These are phyloP conservation scores for Acanthiza pusilla DNA, from an alignment of 2,797 vertebrate genomes.

Conservation along the genomic window DNA sequence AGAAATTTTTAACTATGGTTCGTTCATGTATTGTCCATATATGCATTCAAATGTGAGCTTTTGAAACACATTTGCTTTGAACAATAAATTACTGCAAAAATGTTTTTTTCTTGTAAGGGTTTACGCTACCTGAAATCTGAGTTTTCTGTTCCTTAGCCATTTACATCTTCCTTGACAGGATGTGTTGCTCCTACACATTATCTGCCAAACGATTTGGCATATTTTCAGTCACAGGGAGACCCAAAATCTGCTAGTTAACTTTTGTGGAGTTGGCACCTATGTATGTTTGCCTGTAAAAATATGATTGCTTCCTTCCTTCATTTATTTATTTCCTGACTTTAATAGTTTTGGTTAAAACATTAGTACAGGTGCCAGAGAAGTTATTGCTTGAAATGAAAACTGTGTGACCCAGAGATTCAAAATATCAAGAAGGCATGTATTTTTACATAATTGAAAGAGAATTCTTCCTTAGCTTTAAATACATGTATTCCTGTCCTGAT, in stretches of 20 bases:
- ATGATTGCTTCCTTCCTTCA: slow-evolving; percentile 52
- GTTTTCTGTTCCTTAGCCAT: neutral
- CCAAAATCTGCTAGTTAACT: slow-evolving; percentile 35
- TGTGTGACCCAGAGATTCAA: neutral
- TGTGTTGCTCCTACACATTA: neutral
- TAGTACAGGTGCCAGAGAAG: slow-evolving; percentile 7
- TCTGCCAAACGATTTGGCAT: slow-evolving; percentile 1
- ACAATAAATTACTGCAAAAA: neutral
- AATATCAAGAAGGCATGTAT: neutral
- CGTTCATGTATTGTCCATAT: neutral
- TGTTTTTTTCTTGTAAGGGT: neutral
- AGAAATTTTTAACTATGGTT: neutral
- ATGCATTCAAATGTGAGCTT: neutral
- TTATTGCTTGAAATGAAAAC: slow-evolving; percentile 3
- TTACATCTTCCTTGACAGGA: slow-evolving; percentile 20
- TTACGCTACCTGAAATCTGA: neutral
- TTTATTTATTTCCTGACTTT: slow-evolving; percentile 58
- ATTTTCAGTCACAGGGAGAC: neutral
- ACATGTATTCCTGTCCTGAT: neutral
- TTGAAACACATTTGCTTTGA: neutral
- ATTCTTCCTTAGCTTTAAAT: neutral
- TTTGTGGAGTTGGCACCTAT: neutral
- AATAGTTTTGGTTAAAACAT: slow-evolving; percentile 23
- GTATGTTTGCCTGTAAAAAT: slow-evolving; percentile 27
- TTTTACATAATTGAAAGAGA: neutral